Evolutionary conservation across 2,113 vertebrate genomes (phyloP), one percentile per base, ranked within the genome.

Genomic region (Chlorocebus sabaeus): DNA sequence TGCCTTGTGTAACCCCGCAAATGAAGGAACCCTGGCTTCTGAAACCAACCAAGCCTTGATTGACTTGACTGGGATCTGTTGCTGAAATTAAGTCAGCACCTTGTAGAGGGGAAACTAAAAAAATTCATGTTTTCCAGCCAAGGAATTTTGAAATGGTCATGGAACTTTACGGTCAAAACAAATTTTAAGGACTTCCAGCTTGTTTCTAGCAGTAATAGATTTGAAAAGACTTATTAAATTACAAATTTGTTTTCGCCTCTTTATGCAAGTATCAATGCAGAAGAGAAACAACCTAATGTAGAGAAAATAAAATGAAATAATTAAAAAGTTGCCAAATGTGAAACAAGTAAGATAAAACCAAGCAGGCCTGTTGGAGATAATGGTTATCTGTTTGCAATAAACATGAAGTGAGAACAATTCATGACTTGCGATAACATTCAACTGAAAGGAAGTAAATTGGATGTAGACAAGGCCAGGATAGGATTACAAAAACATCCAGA

Each of bases 331-430:
- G 57, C 40, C 92, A 94, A 98, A 98, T 96, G 90, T 87, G 86
- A 90, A 96, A 72, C 83, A 68, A 97, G n/a, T 30, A 88, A 97
- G 96, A 97, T 97, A 98, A 98, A 98, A 93, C 86, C 95, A 98
- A 98, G 94, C 81, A 94, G 90, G 89, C 93, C 80, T 52, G 27
- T 75, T 57, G 88, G 95, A 98, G 97, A 98, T 98, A 98, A 98
- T 95, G 92, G 96, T 96, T 98, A 98, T 98, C 98, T 98, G 90
- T 92, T 96, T 97, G 93, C 96, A 98, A 96, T 98, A 98, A 98
- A 98, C 97, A 96, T 23, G 67, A 98, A 98, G 85, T 93, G 97
- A 98, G 97, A 98, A 97, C 98, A 98, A 86, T 98, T 97, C 96
- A 81, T 92, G 97, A 96, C 92, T 97, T 96, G 87, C 94, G 98